These are phyloP conservation scores for Iguana delicatissima DNA, from an alignment of 2,797 vertebrate species.

Conservation along the genomic window DNA sequence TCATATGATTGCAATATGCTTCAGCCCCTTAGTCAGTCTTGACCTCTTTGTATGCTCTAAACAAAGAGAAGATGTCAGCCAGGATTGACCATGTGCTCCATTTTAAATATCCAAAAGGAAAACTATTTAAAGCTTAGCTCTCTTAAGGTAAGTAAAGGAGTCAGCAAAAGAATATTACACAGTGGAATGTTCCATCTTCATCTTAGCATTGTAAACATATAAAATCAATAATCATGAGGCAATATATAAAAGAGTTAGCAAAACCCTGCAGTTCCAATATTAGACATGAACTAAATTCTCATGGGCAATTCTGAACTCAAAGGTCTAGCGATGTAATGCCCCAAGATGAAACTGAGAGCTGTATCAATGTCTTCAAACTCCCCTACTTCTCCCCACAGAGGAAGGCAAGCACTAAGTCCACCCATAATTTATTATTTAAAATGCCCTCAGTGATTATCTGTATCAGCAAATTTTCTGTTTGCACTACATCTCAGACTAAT, in stretches of 20 bases:
- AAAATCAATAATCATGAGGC: not conserved
- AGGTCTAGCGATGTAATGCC: not conserved
- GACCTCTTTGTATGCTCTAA: not conserved
- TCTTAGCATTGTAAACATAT: not conserved
- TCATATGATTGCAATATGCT: not conserved
- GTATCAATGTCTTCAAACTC: no score
- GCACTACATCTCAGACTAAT: not conserved
- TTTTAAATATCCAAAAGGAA: not conserved
- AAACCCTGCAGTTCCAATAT: not conserved
- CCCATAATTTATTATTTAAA: not conserved
- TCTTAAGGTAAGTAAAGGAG: not conserved
- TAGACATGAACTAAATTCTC: not conserved
- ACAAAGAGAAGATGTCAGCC: not conserved
- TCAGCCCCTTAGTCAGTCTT: not conserved
- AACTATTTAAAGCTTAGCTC: not conserved
- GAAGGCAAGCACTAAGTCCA: not conserved
- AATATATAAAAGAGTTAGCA: not conserved
- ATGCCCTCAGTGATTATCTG: not conserved
- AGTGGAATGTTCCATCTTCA: not conserved
- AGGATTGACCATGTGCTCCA: not conserved
- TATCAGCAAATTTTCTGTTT: not conserved
- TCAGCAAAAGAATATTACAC: constrained; percentile 12
- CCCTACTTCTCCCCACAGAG: no score
- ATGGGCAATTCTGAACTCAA: not conserved
- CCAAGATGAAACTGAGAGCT: not conserved